Percentiles rank a stretch among this genome's conserved stretches.
These are phyloP conservation scores for Oreamnos americanus DNA, from an alignment of 2,113 vertebrate species.

Conservation along the genomic window DNA sequence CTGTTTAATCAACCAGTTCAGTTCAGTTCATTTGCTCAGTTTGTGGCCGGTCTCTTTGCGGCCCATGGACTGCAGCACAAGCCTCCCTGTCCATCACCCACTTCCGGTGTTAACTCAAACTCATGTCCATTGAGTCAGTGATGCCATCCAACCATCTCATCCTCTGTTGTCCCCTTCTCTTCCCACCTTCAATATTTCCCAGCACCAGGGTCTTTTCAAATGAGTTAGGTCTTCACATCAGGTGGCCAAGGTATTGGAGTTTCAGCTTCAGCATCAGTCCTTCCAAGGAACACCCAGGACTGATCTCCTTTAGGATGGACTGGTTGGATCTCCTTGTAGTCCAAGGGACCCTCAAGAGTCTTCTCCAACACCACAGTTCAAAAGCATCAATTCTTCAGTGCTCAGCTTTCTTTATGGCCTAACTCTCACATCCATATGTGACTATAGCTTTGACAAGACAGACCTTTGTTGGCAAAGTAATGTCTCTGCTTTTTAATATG, in stretches of 20 bases:
- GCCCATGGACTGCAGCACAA: not conserved
- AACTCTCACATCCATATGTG: not conserved
- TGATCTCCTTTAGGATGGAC: not conserved
- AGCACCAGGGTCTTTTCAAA: not conserved
- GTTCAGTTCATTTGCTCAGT: not conserved
- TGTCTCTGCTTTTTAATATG: not conserved
- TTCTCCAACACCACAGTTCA: not conserved
- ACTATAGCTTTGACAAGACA: not conserved
- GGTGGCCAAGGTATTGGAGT: not conserved
- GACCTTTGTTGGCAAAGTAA: not conserved
- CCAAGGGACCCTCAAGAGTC: not conserved
- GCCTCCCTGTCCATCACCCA: not conserved
- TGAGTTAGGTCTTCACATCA: not conserved
- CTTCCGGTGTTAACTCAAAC: not conserved
- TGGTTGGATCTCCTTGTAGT: not conserved
- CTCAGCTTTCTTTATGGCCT: not conserved
- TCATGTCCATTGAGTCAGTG: not conserved
- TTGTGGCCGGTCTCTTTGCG: accelerated
- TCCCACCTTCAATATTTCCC: not conserved
- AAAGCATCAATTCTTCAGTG: not conserved
- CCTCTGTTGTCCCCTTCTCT: not conserved
- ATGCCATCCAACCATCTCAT: not conserved
- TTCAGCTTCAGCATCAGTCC: not conserved
- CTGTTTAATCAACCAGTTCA: not conserved
- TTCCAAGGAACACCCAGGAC: not conserved